A percentile compares a stretch with the other conserved stretches of the same genome.
Conservation (phyloP, 2,113 vertebrate genomes). For the Thryonomys swinderianus region DNA sequence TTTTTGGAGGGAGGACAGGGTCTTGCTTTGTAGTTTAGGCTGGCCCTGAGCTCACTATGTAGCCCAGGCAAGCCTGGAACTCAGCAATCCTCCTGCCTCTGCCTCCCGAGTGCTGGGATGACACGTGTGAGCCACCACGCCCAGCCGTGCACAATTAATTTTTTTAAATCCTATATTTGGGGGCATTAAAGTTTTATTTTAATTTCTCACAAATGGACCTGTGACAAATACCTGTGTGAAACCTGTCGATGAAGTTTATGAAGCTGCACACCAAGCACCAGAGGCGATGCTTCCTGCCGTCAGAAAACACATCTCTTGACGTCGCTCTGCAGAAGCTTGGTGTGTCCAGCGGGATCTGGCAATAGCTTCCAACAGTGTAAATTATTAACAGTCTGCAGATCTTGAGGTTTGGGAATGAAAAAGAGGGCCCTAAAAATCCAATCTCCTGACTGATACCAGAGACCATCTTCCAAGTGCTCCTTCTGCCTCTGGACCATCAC, state of each 20-base stretch:
- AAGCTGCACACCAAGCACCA: neutral
- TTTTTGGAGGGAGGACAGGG: too few species aligned
- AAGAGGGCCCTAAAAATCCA: neutral
- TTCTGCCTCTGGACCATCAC: neutral
- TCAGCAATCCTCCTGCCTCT: too few species aligned
- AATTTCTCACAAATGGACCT: neutral
- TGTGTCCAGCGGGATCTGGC: neutral
- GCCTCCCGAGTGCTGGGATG: too few species aligned
- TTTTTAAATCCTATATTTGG: too few species aligned
- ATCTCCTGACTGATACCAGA: neutral
- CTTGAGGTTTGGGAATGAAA: neutral
- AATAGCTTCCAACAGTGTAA: neutral
- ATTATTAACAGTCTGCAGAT: neutral
- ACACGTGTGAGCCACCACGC: too few species aligned
- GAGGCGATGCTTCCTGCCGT: neutral
- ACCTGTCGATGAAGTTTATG: neutral
- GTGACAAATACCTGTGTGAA: conserved; percentile 16
- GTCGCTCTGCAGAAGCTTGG: neutral
- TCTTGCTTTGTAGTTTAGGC: too few species aligned
- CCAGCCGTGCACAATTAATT: neutral
- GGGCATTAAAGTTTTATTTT: neutral
- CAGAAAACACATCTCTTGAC: neutral
- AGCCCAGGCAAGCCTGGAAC: too few species aligned
- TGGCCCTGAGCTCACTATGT: too few species aligned
- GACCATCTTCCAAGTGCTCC: neutral